phyloP scores from a whole-genome alignment of 2,888 invertebrate genomes.

The Pharmacophagus antenor region DNA sequence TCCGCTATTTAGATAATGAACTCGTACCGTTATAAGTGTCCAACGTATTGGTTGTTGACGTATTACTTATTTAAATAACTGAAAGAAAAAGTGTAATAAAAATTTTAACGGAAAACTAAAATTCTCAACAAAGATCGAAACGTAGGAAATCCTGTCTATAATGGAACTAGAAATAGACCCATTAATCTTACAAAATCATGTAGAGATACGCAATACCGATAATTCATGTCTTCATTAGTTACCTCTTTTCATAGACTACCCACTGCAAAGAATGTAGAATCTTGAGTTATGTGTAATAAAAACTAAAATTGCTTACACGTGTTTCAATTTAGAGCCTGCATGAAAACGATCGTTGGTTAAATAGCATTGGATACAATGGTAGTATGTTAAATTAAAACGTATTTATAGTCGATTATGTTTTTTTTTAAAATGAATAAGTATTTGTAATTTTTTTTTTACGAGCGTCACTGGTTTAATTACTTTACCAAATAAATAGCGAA shows the following conservation, averaged over 20 bases:
- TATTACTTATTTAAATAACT: too few species aligned
- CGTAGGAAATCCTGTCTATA: not conserved
- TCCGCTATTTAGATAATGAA: too few species aligned
- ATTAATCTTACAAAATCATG: slow-evolving; percentile 25
- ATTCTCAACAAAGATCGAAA: not conserved
- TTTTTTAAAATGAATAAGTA: not conserved
- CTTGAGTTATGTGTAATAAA: slow-evolving; percentile 29
- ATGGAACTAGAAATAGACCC: slow-evolving; percentile 25
- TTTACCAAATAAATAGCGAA: too few species aligned
- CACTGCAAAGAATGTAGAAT: slow-evolving; percentile 24
- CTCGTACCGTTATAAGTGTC: too few species aligned
- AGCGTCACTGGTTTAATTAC: too few species aligned
- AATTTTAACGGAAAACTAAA: too few species aligned
- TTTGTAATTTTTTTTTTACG: too few species aligned
- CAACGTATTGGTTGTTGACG: too few species aligned
- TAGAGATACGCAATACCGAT: slow-evolving; percentile 25
- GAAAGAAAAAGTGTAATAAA: too few species aligned
- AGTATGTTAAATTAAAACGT: slow-evolving; percentile 18
- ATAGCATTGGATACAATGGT: slow-evolving; percentile 17
- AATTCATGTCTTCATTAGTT: slow-evolving; percentile 31
- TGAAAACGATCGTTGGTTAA: slow-evolving; percentile 23
- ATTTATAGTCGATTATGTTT: slow-evolving; percentile 8
- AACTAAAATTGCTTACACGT: slow-evolving; percentile 29
- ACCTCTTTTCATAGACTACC: slow-evolving; percentile 19
- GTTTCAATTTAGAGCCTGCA: slow-evolving; percentile 19